Percentiles rank a stretch among this genome's conserved stretches.
Evolutionary conservation across 2,888 invertebrate species (phyloP).

Genomic region (Colletes collaris): DNA sequence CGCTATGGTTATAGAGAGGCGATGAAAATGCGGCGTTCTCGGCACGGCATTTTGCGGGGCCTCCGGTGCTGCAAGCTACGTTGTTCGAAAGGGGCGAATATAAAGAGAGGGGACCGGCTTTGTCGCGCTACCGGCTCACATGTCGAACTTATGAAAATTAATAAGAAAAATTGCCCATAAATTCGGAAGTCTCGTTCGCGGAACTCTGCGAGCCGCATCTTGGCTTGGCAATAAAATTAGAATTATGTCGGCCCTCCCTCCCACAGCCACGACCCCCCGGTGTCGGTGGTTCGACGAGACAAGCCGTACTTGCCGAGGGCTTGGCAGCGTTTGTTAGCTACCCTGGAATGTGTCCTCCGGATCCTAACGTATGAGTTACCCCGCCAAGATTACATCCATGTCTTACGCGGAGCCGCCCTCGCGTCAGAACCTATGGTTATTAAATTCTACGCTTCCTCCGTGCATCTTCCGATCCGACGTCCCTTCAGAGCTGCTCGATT

Average conservation of each 20-base stretch:
- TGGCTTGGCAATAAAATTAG: conserved; percentile 81
- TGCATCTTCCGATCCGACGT: conserved; percentile 15
- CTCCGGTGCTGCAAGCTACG: no score
- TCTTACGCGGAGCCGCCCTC: conserved; percentile 69
- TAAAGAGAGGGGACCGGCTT: conserved; percentile 55
- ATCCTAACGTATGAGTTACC: conserved; percentile 79
- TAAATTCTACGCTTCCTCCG: conserved; percentile 73
- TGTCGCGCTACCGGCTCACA: conserved; percentile 75
- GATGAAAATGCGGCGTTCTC: no score
- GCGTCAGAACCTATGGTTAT: conserved; percentile 73
- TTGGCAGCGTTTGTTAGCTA: conserved; percentile 77
- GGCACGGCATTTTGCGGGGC: no score
- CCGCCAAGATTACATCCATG: conserved; percentile 81
- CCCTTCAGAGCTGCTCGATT: conserved; percentile 41
- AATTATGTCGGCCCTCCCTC: conserved; percentile 76
- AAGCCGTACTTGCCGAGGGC: conserved; percentile 44
- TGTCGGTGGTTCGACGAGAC: conserved; percentile 42
- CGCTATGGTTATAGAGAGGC: no score
- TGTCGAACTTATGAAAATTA: conserved; percentile 83
- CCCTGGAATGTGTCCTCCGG: conserved; percentile 79
- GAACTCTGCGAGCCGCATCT: conserved; percentile 66
- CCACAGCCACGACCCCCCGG: conserved; percentile 13
- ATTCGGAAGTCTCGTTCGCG: conserved; percentile 72
- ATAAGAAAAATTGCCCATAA: conserved; percentile 83
- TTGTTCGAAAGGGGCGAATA: not conserved